phyloP scores from a whole-genome alignment of 2,888 invertebrate species.

The Orgyia antiqua region DNA sequence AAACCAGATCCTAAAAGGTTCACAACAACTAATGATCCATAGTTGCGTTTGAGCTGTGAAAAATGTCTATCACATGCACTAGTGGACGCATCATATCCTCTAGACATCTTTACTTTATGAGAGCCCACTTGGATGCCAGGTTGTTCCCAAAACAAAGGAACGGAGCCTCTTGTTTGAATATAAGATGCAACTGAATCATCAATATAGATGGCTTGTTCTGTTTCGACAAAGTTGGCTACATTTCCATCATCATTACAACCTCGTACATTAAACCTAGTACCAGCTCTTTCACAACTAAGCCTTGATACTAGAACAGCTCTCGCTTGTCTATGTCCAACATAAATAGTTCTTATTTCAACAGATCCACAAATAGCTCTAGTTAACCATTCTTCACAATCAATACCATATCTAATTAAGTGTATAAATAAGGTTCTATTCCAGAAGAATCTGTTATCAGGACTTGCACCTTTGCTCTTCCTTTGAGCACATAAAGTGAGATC shows the following conservation, averaged over 20 bases:
- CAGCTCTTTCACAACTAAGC: slow-evolving; percentile 97
- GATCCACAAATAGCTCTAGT: slow-evolving; percentile 98
- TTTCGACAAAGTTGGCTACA: slow-evolving; percentile 99
- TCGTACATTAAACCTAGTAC: slow-evolving; percentile 97
- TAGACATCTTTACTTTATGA: slow-evolving; percentile 97
- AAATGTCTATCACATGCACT: slow-evolving; percentile 96
- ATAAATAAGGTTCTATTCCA: slow-evolving; percentile 99
- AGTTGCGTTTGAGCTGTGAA: slow-evolving; percentile 89
- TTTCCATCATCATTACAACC: slow-evolving; percentile 99
- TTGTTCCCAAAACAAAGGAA: slow-evolving; percentile 99
- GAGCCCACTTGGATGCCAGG: slow-evolving; percentile 99
- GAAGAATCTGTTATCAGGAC: slow-evolving; percentile 97
- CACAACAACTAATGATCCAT: slow-evolving; percentile 94
- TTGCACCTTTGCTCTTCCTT: slow-evolving; percentile 86
- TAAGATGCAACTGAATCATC: slow-evolving; percentile 95
- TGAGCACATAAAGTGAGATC: slow-evolving; percentile 98
- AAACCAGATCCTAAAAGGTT: slow-evolving; percentile 94
- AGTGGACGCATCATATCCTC: slow-evolving; percentile 95
- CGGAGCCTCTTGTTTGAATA: slow-evolving; percentile 96
- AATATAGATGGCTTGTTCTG: slow-evolving; percentile 96
- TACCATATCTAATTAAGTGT: slow-evolving; percentile 93
- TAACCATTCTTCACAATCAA: slow-evolving; percentile 94
- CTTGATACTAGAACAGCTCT: slow-evolving; percentile 96
- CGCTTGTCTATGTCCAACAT: slow-evolving; percentile 96
- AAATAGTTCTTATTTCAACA: slow-evolving; percentile 98